Conservation (phyloP, 2,888 invertebrate genomes). For the Phortica magna region DNA sequence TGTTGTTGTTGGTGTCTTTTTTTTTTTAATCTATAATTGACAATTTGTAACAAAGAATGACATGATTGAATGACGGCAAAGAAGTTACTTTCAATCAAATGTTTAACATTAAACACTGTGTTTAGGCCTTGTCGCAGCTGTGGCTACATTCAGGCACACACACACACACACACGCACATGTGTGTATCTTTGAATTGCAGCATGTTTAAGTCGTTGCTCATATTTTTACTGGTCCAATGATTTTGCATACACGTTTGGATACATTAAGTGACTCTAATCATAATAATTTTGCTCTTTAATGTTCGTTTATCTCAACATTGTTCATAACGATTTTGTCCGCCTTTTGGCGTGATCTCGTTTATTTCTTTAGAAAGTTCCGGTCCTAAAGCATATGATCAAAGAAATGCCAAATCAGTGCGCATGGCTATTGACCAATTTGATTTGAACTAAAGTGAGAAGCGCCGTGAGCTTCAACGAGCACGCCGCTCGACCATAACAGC, state of each 20-base stretch:
- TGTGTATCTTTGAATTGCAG: too few relatives aligned
- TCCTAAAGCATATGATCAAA: conserved; percentile 21
- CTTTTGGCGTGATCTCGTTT: background rate
- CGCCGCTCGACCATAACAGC: background rate
- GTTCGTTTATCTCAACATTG: too few relatives aligned
- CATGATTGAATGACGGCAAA: too few relatives aligned
- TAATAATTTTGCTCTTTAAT: background rate
- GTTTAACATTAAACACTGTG: too few relatives aligned
- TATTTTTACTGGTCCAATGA: conserved; percentile 36
- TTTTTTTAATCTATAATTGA: background rate
- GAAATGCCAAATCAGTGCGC: background rate
- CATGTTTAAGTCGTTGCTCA: background rate
- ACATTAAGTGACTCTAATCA: background rate
- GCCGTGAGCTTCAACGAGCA: background rate
- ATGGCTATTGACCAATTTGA: background rate
- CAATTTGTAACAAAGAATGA: too few relatives aligned
- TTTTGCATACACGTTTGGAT: conserved; percentile 20
- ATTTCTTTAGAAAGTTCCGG: conserved; percentile 23
- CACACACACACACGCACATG: background rate
- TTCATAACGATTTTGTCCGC: background rate
- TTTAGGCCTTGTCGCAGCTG: too few relatives aligned
- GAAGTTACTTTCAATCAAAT: too few relatives aligned
- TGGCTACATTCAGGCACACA: background rate
- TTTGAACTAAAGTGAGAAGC: background rate
- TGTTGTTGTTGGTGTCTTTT: background rate